These are phyloP conservation scores for Trissonchulus sp. DNA, from an alignment of 2,888 invertebrate genomes.

Conservation along the genomic window DNA sequence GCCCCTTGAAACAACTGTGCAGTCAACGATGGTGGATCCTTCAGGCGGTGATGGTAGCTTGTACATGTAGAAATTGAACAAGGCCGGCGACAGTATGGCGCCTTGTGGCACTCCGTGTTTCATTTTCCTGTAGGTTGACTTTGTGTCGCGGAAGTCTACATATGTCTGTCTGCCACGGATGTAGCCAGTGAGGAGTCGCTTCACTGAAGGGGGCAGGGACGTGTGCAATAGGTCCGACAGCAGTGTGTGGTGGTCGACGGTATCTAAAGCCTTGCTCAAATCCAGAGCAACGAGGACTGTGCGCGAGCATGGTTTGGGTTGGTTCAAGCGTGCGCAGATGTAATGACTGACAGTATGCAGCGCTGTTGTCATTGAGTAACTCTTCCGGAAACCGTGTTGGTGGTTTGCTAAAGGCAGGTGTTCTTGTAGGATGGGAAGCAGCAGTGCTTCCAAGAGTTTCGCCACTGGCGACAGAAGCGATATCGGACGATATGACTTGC, in stretches of 20 bases:
- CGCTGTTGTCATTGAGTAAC: not conserved
- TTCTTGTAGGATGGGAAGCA: not conserved
- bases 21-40: too few relatives aligned
- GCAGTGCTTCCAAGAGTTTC: not conserved
- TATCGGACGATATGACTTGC: not conserved
- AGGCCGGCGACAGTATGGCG: constrained; percentile 13
- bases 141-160: constrained; percentile 14
- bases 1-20: too few relatives aligned
- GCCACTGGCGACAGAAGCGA: constrained; percentile 18
- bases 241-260: not conserved
- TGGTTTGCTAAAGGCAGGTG: not conserved
- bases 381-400: constrained; percentile 15
- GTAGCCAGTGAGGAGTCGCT: not conserved
- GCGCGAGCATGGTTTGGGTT: constrained; percentile 2
- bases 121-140: not conserved
- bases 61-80: constrained; percentile 6
- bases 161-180: not conserved
- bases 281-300: constrained; percentile 14
- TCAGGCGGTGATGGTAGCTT: not conserved
- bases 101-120: constrained; percentile 16
- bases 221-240: not conserved
- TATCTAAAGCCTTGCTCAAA: constrained; percentile 11
- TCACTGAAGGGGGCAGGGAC: not conserved
- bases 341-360: not conserved
- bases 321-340: not conserved